Evolutionary conservation across 2,113 vertebrate genomes (phyloP), one percentile per base, ranked within the genome.

Genomic region (Phyllopteryx taeniolatus): DNA sequence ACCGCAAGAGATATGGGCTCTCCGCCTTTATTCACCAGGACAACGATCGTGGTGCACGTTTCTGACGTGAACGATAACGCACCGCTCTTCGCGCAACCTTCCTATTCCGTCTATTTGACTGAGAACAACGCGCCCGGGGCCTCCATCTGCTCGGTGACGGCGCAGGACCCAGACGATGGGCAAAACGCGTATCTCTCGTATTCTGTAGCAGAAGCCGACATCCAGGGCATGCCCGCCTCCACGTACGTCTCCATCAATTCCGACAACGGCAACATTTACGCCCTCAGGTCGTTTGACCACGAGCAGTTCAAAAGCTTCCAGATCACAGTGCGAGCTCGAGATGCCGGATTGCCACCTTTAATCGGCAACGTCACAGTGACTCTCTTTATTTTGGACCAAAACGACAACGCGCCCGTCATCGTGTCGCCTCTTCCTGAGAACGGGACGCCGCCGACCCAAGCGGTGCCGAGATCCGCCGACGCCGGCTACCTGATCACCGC

Each of bases 71-170:
- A 96, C 0, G 95, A 96, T 69, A 96, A 96, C 0, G 87, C 89
- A 1, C 95, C 95, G 0, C 81, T 49, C 53, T 96, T 96, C 81
- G 91, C 93, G 3, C 94, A 95, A 72, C 93, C 92, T 0, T 92
- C 93, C n/a, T 95, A 96, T 71, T 94, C 93, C 0, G 91, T 95
- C 5, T 94, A 93, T 0, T 72, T 97, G 81, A 92, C 90, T 4
- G 94, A 96, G 84, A 96, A 96, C 77, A 96, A 96, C 0, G 93
- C 93, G 0, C 95, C 94, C 0, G 95, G 94, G 0, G 93, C 94
- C 9, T 95, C 94, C 17, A 91, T 96, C 42, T 95, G 94, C 87
- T 92, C 92, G 0, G 93, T 95, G 66, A 91, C 87, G 0, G 95
- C 95, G 0, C n/a, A 84, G 68, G 95, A 96, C 78, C 92, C 93